A percentile compares a stretch with the other conserved stretches of the same genome.
Evolutionary conservation across 2,888 invertebrate genomes (phyloP).

Genomic region (Noctua fimbriata): DNA sequence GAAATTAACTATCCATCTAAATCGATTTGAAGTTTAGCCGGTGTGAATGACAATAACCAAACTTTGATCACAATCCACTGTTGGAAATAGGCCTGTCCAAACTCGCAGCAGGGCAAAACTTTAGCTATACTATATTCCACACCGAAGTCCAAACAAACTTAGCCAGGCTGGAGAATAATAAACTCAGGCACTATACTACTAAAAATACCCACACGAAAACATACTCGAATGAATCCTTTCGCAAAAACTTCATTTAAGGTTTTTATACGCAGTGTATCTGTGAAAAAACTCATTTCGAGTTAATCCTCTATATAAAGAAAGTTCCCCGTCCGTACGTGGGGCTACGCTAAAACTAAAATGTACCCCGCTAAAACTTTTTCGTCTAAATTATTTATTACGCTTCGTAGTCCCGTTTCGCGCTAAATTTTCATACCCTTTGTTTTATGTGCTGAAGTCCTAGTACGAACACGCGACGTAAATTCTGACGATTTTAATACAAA

Average conservation of each 20-base stretch:
- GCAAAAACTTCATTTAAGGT: conserved; percentile 64
- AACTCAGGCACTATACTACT: not conserved
- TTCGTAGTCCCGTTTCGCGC: conserved; percentile 46
- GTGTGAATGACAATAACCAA: not conserved
- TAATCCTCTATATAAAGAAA: conserved; percentile 79
- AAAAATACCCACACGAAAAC: conserved; percentile 26
- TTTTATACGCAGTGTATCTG: conserved; percentile 63
- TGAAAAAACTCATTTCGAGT: conserved; percentile 81
- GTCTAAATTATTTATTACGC: conserved; percentile 74
- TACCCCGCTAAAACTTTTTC: conserved; percentile 72
- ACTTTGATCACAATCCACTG: not conserved
- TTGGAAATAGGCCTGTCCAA: not conserved
- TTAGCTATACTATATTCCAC: not conserved
- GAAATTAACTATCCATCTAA: not conserved
- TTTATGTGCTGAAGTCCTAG: conserved; percentile 22
- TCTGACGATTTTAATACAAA: not conserved
- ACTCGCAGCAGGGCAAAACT: not conserved
- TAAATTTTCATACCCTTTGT: conserved; percentile 60
- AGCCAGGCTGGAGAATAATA: not conserved
- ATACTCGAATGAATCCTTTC: conserved; percentile 56
- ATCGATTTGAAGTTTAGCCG: not conserved
- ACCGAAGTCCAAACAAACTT: not conserved
- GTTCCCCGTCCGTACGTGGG: conserved; percentile 68
- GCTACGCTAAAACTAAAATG: conserved; percentile 70
- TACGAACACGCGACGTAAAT: not conserved